Base-by-base conservation (phyloP, 2,888 invertebrate species). In the Dryobota labecula region DNA sequence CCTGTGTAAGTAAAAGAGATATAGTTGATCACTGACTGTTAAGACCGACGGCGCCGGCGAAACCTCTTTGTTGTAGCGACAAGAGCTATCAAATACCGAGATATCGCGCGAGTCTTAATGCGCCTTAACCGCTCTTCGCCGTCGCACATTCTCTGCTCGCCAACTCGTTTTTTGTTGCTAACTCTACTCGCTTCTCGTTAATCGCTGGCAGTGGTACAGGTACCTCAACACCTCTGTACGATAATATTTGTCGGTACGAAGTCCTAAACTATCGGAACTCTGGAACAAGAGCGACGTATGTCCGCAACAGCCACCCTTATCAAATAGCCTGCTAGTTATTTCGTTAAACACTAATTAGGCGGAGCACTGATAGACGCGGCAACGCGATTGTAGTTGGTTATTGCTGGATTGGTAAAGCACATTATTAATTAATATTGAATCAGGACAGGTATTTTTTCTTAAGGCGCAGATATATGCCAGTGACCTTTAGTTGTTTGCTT, bases 261-360 rank as follows among this genome's bases (percentile, higher is more conserved):
- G 53, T 63, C 36, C 15, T 15, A 54, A 70, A 66, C 65, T 66
- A 62, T 36, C 15, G 47, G 15, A 57, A 63, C 33, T 67, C 27
- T 6, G 38, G 15, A 41, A 33, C 56, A 30, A 69, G 49, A 56
- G 76, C 54, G 64, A 69, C 78, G 64, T 53, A 69, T 57, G 69
- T 78, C 56, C 30, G 56, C 41, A 24, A 33, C 61, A 65, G 43
- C 30, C 78, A 69, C 56, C 78, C 68, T 78, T 68, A 78, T 78
- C 61, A 73, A 78, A 78, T 78, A 78, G 57, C 45, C 27, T 41
- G 30, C 41, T 54, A 60, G 62, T 77, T 77, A 77, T 72, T 63
- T 60, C 49, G 43, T 67, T 77, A 72, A 63, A 64, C 27, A 64
- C 24, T n/a, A n/a, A n/a, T 64, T 78, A 73, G 64, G 51, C 60